Percentiles rank a stretch among this genome's conserved stretches.
Evolutionary conservation across 2,797 vertebrate species (phyloP).

Genomic region (Alcedo atthis): DNA sequence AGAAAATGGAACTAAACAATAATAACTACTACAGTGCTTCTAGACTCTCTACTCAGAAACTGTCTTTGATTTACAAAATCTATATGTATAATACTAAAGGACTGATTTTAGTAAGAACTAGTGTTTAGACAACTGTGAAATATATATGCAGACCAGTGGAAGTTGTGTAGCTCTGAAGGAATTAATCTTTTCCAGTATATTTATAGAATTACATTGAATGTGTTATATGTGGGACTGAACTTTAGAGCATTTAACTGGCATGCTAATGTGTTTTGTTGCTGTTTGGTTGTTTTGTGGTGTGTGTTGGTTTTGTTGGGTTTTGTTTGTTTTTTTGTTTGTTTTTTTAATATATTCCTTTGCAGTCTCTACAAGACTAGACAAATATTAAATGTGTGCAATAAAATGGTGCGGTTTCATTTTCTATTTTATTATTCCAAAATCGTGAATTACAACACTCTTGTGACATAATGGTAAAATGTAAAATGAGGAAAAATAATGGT

Average conservation of each 20-base stretch:
- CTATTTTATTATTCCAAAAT: neutral
- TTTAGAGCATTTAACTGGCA: neutral
- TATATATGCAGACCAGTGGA: neutral
- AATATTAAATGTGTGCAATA: neutral
- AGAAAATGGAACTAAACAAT: neutral
- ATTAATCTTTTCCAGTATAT: neutral
- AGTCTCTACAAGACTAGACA: neutral
- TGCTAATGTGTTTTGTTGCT: neutral
- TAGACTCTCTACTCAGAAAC: neutral
- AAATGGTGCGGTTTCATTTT: neutral
- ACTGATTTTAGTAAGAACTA: neutral
- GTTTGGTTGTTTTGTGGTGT: no score
- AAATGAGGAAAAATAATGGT: neutral
- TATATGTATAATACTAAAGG: neutral
- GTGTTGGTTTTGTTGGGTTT: no score
- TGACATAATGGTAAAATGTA: neutral
- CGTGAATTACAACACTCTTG: fast-evolving
- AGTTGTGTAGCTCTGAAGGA: neutral
- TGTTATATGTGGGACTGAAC: neutral
- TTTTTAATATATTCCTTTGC: neutral
- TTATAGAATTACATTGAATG: neutral
- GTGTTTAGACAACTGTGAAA: neutral
- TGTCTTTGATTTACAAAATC: neutral
- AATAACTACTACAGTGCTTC: neutral
- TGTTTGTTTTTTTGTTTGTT: neutral